These are phyloP conservation scores for Hippopotamyrus pictus DNA, from an alignment of 2,797 vertebrate species.

Conservation along the genomic window DNA sequence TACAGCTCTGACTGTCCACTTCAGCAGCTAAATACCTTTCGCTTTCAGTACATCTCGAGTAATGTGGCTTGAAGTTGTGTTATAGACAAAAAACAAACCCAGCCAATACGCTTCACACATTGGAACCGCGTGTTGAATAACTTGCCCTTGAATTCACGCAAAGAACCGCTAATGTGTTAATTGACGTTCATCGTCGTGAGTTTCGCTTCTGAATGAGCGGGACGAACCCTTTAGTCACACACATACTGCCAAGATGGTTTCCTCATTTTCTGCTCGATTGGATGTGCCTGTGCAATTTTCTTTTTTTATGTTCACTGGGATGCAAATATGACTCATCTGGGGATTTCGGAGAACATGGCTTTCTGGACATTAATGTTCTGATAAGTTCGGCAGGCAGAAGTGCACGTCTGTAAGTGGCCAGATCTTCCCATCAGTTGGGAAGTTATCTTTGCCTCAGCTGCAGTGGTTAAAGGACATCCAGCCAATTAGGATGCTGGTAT, in stretches of 20 bases:
- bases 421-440: background rate
- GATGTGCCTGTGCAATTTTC: background rate
- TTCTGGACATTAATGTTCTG: background rate
- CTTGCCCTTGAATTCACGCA: background rate
- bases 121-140: background rate
- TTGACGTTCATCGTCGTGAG: background rate
- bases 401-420: background rate
- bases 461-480: background rate
- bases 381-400: background rate
- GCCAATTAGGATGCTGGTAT: background rate
- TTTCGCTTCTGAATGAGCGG: background rate
- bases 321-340: background rate
- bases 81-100: background rate
- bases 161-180: background rate
- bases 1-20: background rate
- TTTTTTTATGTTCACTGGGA: background rate
- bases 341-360: background rate
- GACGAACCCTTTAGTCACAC: conserved; percentile 3
- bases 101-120: background rate
- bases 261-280: background rate
- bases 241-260: background rate
- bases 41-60: background rate
- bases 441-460: background rate
- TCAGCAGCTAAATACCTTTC: background rate
- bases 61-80: background rate